Evolutionary conservation across 2,113 vertebrate species (phyloP).

Genomic region (Camelus bactrianus): DNA sequence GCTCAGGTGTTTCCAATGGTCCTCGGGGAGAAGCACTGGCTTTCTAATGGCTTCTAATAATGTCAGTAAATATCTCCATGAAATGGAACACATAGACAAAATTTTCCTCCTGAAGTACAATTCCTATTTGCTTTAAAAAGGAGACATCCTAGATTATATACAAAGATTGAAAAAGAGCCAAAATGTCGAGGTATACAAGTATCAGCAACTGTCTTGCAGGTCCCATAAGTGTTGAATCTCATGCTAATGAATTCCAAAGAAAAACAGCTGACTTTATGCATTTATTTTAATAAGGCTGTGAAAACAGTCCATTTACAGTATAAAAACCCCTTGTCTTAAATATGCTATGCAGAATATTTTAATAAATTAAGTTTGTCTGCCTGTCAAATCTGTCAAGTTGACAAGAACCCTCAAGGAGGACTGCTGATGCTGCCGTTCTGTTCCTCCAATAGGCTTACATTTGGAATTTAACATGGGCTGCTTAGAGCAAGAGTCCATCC

Average conservation of each 20-base stretch:
- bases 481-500: slow-evolving; percentile 16
- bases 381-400: slow-evolving; percentile 78
- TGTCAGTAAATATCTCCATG: background rate
- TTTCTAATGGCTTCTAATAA: background rate
- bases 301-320: slow-evolving; percentile 67
- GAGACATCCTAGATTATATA: background rate
- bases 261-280: slow-evolving; percentile 76
- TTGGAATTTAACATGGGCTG: slow-evolving; percentile 58
- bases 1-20: background rate
- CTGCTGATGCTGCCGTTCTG: slow-evolving; percentile 52
- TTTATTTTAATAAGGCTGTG: slow-evolving; percentile 76
- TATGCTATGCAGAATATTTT: slow-evolving; percentile 78
- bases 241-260: slow-evolving; percentile 66
- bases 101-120: background rate
- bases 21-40: background rate
- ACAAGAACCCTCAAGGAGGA: slow-evolving; percentile 68
- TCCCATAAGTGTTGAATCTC: background rate
- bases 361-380: slow-evolving; percentile 82
- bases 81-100: background rate
- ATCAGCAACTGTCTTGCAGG: background rate
- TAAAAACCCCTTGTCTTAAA: slow-evolving; percentile 74
- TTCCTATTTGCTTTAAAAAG: slow-evolving; percentile 28
- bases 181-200: background rate
- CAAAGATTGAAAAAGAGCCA: background rate
- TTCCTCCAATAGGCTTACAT: slow-evolving; percentile 61